phyloP scores from a whole-genome alignment of 2,888 invertebrate genomes.

The Chelonus formosanus region DNA sequence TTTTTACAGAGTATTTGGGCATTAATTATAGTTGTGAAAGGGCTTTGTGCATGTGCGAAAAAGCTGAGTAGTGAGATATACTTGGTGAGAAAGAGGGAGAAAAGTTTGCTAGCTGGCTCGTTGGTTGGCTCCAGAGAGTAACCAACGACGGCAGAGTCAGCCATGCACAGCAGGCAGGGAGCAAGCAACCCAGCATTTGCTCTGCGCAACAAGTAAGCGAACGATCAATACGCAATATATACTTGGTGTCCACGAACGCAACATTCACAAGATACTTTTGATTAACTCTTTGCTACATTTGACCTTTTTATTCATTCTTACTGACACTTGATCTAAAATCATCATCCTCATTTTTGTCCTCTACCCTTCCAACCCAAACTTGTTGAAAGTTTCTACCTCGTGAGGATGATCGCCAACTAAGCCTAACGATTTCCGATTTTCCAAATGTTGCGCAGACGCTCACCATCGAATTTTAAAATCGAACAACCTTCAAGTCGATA shows the following conservation, averaged over 20 bases:
- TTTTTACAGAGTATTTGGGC: constrained; percentile 23
- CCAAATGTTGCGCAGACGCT: constrained; percentile 26
- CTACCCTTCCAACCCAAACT: neutral
- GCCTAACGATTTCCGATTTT: constrained; percentile 37
- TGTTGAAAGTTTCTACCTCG: constrained; percentile 18
- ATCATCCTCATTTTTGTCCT: neutral
- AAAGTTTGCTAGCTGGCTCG: constrained; percentile 31
- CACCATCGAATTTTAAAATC: constrained; percentile 32
- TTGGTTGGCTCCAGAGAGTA: constrained; percentile 17
- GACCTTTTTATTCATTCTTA: neutral
- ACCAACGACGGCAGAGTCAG: constrained; percentile 19
- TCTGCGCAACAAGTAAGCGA: constrained; percentile 63
- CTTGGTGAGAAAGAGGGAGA: constrained; percentile 26
- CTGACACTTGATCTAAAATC: neutral
- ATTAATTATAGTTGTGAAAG: constrained; percentile 33
- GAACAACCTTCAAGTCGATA: constrained; percentile 15
- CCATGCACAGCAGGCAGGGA: constrained; percentile 22
- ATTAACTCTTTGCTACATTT: neutral
- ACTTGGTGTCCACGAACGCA: constrained; percentile 48
- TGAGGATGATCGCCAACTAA: constrained; percentile 12
- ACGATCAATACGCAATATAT: constrained; percentile 59
- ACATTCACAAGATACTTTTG: constrained; percentile 13
- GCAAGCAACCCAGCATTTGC: constrained; percentile 43
- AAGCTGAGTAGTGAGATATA: constrained; percentile 30
- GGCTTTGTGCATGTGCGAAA: constrained; percentile 26